phyloP scores from a whole-genome alignment of 2,797 vertebrate species.

The Hoplostethus atlanticus region DNA sequence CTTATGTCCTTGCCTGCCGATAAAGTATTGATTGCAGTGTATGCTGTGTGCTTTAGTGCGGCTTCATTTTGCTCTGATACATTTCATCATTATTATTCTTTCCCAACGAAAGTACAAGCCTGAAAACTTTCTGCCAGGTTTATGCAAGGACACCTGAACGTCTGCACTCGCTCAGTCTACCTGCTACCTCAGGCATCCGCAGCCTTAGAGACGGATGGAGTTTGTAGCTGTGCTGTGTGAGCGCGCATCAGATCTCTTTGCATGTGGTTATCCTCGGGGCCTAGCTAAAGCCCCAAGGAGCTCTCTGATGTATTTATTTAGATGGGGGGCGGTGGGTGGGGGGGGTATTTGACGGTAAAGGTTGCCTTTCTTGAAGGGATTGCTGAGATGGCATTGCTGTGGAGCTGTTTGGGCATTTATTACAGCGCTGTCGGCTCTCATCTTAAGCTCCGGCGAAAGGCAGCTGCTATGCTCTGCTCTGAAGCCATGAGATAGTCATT shows the following conservation, averaged over 20 bases:
- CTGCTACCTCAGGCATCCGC: conserved; percentile 56
- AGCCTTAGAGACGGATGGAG: conserved; percentile 45
- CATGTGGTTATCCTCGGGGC: conserved; percentile 69
- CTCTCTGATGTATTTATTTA: conserved; percentile 76
- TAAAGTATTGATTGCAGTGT: conserved; percentile 13
- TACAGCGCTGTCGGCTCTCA: conserved; percentile 43
- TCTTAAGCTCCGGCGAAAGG: conserved; percentile 64
- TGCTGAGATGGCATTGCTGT: conserved; percentile 65
- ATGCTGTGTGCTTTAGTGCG: neutral
- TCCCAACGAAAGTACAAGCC: conserved; percentile 29
- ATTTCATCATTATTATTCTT: conserved; percentile 42
- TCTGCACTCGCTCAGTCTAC: conserved; percentile 39
- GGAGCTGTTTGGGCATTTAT: conserved; percentile 61
- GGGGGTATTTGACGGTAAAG: conserved; percentile 71
- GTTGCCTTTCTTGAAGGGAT: conserved; percentile 58
- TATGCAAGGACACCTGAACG: conserved; percentile 44
- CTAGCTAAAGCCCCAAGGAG: conserved; percentile 64
- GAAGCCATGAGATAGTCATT: conserved; percentile 63
- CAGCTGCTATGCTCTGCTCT: conserved; percentile 47
- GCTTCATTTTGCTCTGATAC: conserved; percentile 8
- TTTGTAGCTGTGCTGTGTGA: conserved; percentile 58
- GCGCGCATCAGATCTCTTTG: conserved; percentile 66
- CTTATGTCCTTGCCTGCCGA: conserved; percentile 26
- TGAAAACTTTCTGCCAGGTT: conserved; percentile 47
- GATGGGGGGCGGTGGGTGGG: neutral